These are phyloP conservation scores for Nycticebus coucang DNA, from an alignment of 2,113 vertebrate species.

Conservation along the genomic window DNA sequence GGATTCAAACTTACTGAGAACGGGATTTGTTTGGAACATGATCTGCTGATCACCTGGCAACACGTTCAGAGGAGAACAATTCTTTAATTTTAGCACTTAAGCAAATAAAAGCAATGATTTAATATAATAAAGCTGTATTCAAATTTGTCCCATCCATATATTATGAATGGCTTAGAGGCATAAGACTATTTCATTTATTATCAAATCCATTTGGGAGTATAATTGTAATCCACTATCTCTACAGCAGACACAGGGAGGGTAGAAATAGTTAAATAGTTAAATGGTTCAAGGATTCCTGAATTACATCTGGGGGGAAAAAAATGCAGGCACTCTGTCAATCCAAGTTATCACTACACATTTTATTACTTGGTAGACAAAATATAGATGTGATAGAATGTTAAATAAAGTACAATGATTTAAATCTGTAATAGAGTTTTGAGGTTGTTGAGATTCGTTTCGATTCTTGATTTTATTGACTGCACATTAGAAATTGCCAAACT, in stretches of 20 bases:
- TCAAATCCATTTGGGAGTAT: constrained; percentile 15
- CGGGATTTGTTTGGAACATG: background rate
- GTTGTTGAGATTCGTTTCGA: constrained; percentile 33
- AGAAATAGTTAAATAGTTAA: constrained; percentile 40
- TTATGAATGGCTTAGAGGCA: background rate
- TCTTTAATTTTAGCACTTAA: background rate
- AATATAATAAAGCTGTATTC: constrained; percentile 9
- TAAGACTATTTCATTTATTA: constrained; percentile 54
- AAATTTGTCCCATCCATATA: constrained; percentile 4
- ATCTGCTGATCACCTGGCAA: constrained; percentile 23
- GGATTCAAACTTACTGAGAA: constrained; percentile 27
- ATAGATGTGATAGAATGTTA: constrained; percentile 31
- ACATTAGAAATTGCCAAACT: constrained; percentile 49
- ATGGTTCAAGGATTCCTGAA: background rate
- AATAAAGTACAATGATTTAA: constrained; percentile 48
- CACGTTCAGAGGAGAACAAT: background rate
- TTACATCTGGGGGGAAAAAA: background rate
- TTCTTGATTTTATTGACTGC: constrained; percentile 46
- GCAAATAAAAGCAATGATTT: constrained; percentile 45
- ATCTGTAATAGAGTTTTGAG: constrained; percentile 44
- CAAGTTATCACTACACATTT: constrained; percentile 16
- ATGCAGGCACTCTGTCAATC: constrained; percentile 7
- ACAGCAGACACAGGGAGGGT: background rate
- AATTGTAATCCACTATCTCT: constrained; percentile 17
- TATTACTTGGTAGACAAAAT: constrained; percentile 52